Conservation (phyloP, 2,113 vertebrate species). For the Mus musculus region GRCm39 chr17:63369001-63369500, state of each 20-base stretch:
- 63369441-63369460: not conserved
- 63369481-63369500: not conserved
- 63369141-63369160: not conserved
- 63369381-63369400: not conserved
- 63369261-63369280: not conserved
- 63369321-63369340: not conserved
- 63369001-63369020: conserved; percentile 8
- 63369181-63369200: not conserved
- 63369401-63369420: not conserved
- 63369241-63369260: not conserved
- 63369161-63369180: not conserved
- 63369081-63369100: not conserved
- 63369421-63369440: not conserved
- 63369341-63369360: not conserved
- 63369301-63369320: not conserved
- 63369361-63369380: not conserved
- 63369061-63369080: not conserved
- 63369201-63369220: not conserved
- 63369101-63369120: not conserved
- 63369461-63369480: not conserved
- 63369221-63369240: not conserved
- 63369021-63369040: not conserved
- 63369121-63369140: not conserved
- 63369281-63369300: not conserved
- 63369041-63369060: conserved; percentile 32